These are phyloP conservation scores for Lasioglossum baleicum DNA, from an alignment of 1,140 invertebrate species.

Conservation along the genomic window DNA sequence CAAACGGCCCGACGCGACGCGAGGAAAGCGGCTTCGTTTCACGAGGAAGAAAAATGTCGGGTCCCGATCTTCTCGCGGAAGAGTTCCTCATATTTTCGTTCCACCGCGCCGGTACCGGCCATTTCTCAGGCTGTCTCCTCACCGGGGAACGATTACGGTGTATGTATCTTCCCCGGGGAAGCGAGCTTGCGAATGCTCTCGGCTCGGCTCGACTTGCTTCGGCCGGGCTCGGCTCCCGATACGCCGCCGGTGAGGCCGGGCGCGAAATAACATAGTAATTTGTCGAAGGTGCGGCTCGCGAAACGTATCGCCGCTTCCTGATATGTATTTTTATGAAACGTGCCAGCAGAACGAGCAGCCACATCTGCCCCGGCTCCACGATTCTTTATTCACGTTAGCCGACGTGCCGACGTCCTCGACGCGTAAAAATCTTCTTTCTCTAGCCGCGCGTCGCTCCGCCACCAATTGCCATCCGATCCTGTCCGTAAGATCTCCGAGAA, in stretches of 20 bases:
- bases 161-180: slow-evolving; percentile 42
- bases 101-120: background rate
- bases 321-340: slow-evolving; percentile 31
- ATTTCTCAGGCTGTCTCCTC: slow-evolving; percentile 33
- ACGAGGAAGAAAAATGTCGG: background rate
- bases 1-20: background rate
- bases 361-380: slow-evolving; percentile 21
- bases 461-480: slow-evolving; percentile 13
- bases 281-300: slow-evolving; percentile 39
- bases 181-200: background rate
- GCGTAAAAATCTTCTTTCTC: slow-evolving; percentile 38
- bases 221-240: no score
- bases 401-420: slow-evolving; percentile 34
- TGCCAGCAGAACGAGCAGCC: background rate
- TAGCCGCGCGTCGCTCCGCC: background rate
- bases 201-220: no score
- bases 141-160: slow-evolving; percentile 37
- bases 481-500: slow-evolving; percentile 39
- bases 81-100: slow-evolving; percentile 24
- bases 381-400: slow-evolving; percentile 48
- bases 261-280: slow-evolving; percentile 57
- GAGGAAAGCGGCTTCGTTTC: background rate
- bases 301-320: slow-evolving; percentile 11
- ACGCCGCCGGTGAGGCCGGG: background rate
- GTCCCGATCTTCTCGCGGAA: background rate